Evolutionary conservation across 2,797 vertebrate genomes (phyloP), one percentile per base, ranked within the genome.

Genomic region (Xyrichtys novacula): DNA sequence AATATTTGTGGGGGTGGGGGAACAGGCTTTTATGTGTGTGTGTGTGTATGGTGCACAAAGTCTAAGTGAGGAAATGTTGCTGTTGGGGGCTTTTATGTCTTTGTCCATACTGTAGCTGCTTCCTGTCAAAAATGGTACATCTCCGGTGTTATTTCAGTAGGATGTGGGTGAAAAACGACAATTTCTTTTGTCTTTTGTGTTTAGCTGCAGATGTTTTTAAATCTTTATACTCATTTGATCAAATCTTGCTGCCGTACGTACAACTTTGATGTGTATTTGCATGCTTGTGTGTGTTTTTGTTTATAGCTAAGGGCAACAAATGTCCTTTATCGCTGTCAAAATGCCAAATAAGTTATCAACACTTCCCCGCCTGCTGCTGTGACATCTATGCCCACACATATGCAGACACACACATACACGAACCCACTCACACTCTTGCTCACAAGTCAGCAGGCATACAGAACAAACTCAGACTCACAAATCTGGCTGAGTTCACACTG

Each of bases 301-400:
- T 48, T 57, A 75, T 83, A 6, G 81, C 86, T 80, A 54, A 72
- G 63, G 85, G 88, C 82, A 84, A 84, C 71, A 85, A 71, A 78
- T 79, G 85, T 90, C 82, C 88, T 90, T 90, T 87, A 76, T 84
- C 65, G 72, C 79, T 85, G 85, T 89, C 85, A 88, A 88, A 88
- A 89, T 88, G 85, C 71, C 87, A 88, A 86, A 83, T 70, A 83
- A 87, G 79, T 87, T 77, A 88, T 86, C 81, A 86, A 80, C 76
- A 85, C 76, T 76, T 81, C 62, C 67, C 50, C 9, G 63, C 65
- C 67, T 74, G 65, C 85, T 74, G 74, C 77, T 76, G 69, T 86
- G 76, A 85, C 81, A 78, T 83, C 79, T 50, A 76, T 73, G 64
- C 80, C 67, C 40, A 55, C 71, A 65, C 65, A 60, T 34, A 58